These are phyloP conservation scores for Oscarella lobularis DNA, from an alignment of 37 sponge, comb jelly and placozoan genomes.

Conservation along the genomic window DNA sequence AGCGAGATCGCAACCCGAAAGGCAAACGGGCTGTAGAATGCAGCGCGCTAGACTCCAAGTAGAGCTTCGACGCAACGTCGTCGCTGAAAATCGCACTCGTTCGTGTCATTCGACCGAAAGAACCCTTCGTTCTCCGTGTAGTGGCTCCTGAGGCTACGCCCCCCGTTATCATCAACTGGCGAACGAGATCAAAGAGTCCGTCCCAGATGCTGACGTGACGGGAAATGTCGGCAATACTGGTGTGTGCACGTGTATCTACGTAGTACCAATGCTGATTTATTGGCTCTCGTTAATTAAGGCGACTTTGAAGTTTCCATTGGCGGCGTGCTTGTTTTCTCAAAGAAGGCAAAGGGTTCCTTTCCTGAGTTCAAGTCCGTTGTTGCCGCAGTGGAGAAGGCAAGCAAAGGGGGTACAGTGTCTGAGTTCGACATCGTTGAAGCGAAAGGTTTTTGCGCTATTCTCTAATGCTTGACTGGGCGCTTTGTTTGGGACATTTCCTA, in stretches of 20 bases:
- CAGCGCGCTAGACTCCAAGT: too few species aligned
- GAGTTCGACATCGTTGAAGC: background rate
- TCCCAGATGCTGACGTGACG: background rate
- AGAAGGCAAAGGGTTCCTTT: background rate
- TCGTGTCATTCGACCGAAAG: too few species aligned
- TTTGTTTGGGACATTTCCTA: too few species aligned
- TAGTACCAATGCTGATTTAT: too few species aligned
- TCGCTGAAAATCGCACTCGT: too few species aligned
- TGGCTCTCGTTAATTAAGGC: background rate
- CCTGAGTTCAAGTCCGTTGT: background rate
- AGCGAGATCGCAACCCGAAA: background rate
- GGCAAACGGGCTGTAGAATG: background rate
- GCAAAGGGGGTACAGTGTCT: background rate
- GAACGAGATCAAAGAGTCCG: background rate
- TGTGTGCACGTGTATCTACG: too few species aligned
- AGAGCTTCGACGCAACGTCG: too few species aligned
- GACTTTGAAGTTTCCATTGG: background rate
- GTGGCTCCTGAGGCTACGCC: background rate
- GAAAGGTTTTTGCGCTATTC: too few species aligned
- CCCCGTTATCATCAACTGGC: background rate
- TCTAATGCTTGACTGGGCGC: too few species aligned
- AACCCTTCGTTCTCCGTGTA: background rate
- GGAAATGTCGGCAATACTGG: background rate
- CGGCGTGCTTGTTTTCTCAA: background rate
- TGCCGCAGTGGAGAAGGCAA: slow-evolving; percentile 2